Evolutionary conservation across 1,140 invertebrate species (phyloP).

Genomic region (Lethrus apterus): DNA sequence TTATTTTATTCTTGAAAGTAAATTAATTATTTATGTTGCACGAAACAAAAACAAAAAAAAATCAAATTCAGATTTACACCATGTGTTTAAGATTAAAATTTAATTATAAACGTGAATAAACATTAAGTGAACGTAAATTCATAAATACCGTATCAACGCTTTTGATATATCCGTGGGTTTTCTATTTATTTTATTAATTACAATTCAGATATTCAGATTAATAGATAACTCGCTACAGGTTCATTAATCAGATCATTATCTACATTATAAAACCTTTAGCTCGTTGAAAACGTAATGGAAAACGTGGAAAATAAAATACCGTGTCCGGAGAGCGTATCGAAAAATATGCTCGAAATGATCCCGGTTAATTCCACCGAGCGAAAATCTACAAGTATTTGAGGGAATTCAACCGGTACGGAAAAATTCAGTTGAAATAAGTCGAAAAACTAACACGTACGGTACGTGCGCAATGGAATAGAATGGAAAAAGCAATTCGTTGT

Average conservation of each 20-base stretch:
- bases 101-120: too few species aligned
- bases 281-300: too few species aligned
- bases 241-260: constrained; percentile 9
- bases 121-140: too few species aligned
- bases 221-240: neutral
- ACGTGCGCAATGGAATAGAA: constrained; percentile 2
- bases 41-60: too few species aligned
- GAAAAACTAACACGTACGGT: constrained; percentile 7
- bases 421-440: constrained; percentile 1
- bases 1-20: too few species aligned
- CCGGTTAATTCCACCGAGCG: constrained; percentile 6
- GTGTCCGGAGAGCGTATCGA: neutral
- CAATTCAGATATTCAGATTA: too few species aligned
- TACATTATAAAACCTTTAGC: constrained; percentile 5
- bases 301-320: constrained; percentile 1
- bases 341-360: constrained; percentile 6
- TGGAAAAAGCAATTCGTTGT: constrained; percentile 10
- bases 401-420: neutral
- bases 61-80: too few species aligned
- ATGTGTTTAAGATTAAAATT: too few species aligned
- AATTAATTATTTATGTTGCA: too few species aligned
- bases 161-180: too few species aligned
- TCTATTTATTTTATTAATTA: too few species aligned
- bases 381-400: constrained; percentile 11
- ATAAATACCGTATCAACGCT: too few species aligned